These are phyloP conservation scores for Drosophila insularis DNA, from an alignment of 1,140 invertebrate species.

Conservation along the genomic window DNA sequence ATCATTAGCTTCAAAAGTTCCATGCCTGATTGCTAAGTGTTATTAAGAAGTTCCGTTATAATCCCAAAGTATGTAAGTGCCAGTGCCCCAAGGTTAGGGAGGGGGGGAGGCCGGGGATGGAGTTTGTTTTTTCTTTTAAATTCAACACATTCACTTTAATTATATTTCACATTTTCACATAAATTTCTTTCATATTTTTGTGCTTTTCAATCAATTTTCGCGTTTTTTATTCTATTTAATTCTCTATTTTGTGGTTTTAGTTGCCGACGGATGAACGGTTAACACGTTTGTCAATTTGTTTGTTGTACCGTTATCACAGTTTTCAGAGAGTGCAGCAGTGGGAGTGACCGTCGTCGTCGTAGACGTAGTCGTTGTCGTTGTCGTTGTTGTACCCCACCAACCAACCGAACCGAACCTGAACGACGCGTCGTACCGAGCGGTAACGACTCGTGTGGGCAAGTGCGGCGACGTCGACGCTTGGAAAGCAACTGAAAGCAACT, in stretches of 20 bases:
- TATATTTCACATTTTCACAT: constrained; percentile 39
- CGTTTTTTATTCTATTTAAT: constrained; percentile 41
- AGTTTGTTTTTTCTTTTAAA: constrained; percentile 15
- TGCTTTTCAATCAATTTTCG: constrained; percentile 3
- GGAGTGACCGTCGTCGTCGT: neutral
- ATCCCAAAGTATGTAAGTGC: constrained; percentile 6
- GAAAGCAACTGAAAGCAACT: constrained; percentile 72
- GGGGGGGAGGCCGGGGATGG: neutral
- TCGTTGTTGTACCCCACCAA: neutral
- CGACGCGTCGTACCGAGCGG: constrained; percentile 1
- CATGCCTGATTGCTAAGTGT: constrained; percentile 49
- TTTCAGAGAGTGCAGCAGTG: constrained; percentile 38
- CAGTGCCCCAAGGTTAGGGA: neutral
- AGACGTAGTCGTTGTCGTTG: too few species aligned
- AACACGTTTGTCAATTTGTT: neutral
- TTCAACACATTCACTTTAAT: constrained; percentile 44
- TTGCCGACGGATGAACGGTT: constrained; percentile 17
- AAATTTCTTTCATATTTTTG: neutral
- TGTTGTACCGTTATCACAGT: constrained; percentile 66
- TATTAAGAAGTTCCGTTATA: neutral
- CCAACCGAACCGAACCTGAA: neutral
- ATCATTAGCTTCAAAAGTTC: constrained; percentile 82
- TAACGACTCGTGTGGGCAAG: constrained; percentile 43
- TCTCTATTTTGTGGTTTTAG: constrained; percentile 23
- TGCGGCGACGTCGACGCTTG: constrained; percentile 76